Percentiles rank a stretch among this genome's conserved stretches.
Conservation (phyloP, 1,140 invertebrate species). For the Drosophila miranda region DNA sequence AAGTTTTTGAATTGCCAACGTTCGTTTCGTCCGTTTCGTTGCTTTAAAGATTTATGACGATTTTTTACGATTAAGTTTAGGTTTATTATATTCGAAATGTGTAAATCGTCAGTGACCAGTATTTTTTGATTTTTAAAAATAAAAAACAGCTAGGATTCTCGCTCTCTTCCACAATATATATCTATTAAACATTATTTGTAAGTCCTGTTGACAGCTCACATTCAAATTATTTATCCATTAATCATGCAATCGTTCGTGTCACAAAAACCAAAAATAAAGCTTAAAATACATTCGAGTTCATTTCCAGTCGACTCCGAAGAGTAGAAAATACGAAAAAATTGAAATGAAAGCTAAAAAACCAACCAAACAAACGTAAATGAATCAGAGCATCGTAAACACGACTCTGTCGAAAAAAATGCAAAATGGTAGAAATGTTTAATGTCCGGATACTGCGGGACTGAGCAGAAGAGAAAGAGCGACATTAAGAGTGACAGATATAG, state of each 20-base stretch:
- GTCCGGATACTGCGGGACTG: conserved; percentile 11
- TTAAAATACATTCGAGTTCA: no score
- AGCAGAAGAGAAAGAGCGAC: neutral
- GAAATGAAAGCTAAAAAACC: conserved; percentile 17
- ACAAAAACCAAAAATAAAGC: no score
- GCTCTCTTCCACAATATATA: no score
- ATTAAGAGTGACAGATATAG: neutral
- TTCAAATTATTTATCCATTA: no score
- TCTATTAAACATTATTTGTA: no score
- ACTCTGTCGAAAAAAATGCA: conserved; percentile 59
- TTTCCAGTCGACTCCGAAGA: neutral
- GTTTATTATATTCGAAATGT: no score
- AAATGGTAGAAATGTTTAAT: conserved; percentile 57
- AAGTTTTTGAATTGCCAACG: conserved; percentile 13
- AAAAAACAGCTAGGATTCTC: no score
- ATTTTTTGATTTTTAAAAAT: no score
- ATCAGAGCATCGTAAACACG: conserved; percentile 55
- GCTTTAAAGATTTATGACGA: neutral
- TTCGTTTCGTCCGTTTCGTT: neutral
- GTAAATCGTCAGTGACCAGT: no score
- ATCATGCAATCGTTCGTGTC: no score
- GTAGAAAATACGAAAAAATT: conserved; percentile 39
- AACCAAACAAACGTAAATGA: conserved; percentile 60
- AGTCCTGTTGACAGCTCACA: no score
- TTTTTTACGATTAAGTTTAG: no score